phyloP scores from a whole-genome alignment of 92 coral and sea anemone species.

The Pocillopora meandrina region DNA sequence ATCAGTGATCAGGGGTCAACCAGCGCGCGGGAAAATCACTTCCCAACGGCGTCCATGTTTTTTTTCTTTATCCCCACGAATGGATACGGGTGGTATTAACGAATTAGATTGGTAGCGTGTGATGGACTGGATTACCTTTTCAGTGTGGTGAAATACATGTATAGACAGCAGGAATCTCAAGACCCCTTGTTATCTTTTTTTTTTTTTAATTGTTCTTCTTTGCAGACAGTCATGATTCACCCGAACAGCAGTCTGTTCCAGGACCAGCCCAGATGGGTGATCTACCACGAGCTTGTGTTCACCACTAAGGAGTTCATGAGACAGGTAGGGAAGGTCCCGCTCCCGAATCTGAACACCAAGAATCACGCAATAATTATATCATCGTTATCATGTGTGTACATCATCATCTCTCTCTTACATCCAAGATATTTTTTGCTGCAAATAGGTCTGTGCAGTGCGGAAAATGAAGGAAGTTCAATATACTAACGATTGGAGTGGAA shows the following conservation, averaged over 20 bases:
- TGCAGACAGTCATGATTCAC: constrained; percentile 95
- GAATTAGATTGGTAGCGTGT: too few relatives aligned
- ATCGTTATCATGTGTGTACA: not conserved
- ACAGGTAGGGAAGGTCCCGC: constrained; percentile 62
- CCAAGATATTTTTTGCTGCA: too few relatives aligned
- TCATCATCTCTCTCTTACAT: too few relatives aligned
- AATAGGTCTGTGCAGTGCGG: too few relatives aligned
- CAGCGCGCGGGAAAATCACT: too few relatives aligned
- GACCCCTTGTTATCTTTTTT: not conserved
- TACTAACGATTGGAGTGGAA: too few relatives aligned
- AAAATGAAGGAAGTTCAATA: too few relatives aligned
- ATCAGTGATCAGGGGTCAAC: too few relatives aligned
- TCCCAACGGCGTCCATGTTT: too few relatives aligned
- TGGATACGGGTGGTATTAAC: too few relatives aligned
- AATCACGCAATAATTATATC: not conserved
- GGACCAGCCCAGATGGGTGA: constrained; percentile 95
- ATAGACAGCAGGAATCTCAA: not conserved
- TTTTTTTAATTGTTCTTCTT: not conserved
- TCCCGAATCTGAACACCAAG: not conserved
- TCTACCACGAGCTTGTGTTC: constrained; percentile 94
- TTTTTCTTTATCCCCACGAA: too few relatives aligned
- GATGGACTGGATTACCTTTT: not conserved
- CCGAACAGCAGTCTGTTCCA: constrained; percentile 95
- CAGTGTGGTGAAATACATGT: not conserved
- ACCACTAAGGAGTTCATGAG: constrained; percentile 98